Percentiles rank a stretch among this genome's conserved stretches.
Evolutionary conservation across 1,140 invertebrate genomes (phyloP).

Genomic region (fruit fly (Drosophila melanogaster)): Release_6_plus_ISO1_MT NT_037436.4:2849501-2850000

Average conservation of each 20-base stretch:
- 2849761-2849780: background rate
- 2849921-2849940: slow-evolving; percentile 1
- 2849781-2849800: slow-evolving; percentile 1
- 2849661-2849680: slow-evolving; percentile 45
- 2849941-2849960: slow-evolving; percentile 76
- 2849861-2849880: slow-evolving; percentile 30
- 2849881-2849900: slow-evolving; percentile 33
- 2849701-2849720: slow-evolving; percentile 2
- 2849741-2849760: slow-evolving; percentile 36
- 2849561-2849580: slow-evolving; percentile 11
- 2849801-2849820: slow-evolving; percentile 29
- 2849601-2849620: slow-evolving; percentile 64
- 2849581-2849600: slow-evolving; percentile 26
- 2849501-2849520: slow-evolving; percentile 1
- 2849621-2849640: slow-evolving; percentile 45
- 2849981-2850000: slow-evolving; percentile 38
- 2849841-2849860: slow-evolving; percentile 34
- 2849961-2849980: slow-evolving; percentile 61
- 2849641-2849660: slow-evolving; percentile 41
- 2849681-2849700: slow-evolving; percentile 60
- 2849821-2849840: slow-evolving; percentile 36
- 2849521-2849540: slow-evolving; percentile 50
- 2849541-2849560: slow-evolving; percentile 47
- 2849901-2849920: slow-evolving; percentile 36
- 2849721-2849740: slow-evolving; percentile 25